Evolutionary conservation across 2,113 vertebrate species (phyloP), one percentile per base, ranked within the genome.

Genomic region (Typhlomys cinereus): DNA sequence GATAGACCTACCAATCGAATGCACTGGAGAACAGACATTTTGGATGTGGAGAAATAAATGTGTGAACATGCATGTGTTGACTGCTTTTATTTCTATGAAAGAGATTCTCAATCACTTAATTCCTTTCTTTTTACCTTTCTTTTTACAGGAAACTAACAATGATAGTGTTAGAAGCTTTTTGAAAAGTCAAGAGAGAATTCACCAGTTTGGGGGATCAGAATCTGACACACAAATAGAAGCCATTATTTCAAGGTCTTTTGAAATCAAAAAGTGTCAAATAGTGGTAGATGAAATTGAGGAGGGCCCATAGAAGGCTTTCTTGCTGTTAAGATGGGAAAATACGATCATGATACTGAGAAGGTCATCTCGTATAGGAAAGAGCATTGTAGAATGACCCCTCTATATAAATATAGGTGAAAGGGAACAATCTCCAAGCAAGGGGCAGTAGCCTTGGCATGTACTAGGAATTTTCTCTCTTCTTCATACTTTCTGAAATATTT

Each of bases 401-500:
- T 74, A 52, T 36, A 11, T n/a, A n/a, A n/a, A n/a, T n/a, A 4
- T 17, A 50, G 31, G n/a, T 86, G 15, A 90, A n/a, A 74, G 59
- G 36, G 8, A 59, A 3, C 1, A 75, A 34, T 10, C 4, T 1
- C 9, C 31, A 50, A 13, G 7, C 4, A 36, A 46, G 18, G 10
- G 20, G 13, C 5, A 2, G 39, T 14, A 66, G 21, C 2, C 66
- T 62, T 5, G 39, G 66, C 12, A 1, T 15, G 3, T 2, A 52
- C 2, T 36, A 31, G n/a, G 10, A 44, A 7, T 12, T 85, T 88
- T 88, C n/a, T 79, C 29, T 41, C 41, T 82, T 61, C 25, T 78
- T 18, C n/a, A 34, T 23, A 84, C 20, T 73, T 66, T 91, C 59
- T 88, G 41, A 88, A 95, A 69, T 52, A 83, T 57, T 75, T 31